Evolutionary conservation across 2,113 vertebrate species (phyloP).

Genomic region (Crotophaga sulcirostris): DNA sequence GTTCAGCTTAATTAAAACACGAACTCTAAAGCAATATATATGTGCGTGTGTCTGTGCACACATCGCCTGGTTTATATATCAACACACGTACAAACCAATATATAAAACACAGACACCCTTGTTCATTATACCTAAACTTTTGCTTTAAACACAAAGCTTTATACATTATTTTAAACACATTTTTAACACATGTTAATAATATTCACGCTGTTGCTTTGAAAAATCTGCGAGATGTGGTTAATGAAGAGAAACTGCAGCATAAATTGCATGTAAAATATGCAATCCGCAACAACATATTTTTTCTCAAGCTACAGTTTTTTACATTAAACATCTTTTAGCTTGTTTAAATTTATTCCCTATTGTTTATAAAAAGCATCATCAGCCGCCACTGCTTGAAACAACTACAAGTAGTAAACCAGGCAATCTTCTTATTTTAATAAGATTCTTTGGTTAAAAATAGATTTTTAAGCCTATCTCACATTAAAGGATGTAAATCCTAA

Average conservation of each 20-base stretch:
- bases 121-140: constrained; percentile 64
- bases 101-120: constrained; percentile 45
- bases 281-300: constrained; percentile 69
- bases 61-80: constrained; percentile 35
- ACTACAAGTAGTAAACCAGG: constrained; percentile 63
- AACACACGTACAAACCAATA: neutral
- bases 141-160: constrained; percentile 66
- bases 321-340: constrained; percentile 74
- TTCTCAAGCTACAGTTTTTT: constrained; percentile 68
- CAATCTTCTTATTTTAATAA: constrained; percentile 78
- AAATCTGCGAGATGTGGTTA: constrained; percentile 77
- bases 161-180: constrained; percentile 73
- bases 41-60: neutral
- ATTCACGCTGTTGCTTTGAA: constrained; percentile 72
- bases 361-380: constrained; percentile 73
- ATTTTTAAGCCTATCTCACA: constrained; percentile 65
- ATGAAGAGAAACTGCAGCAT: constrained; percentile 79
- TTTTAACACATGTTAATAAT: constrained; percentile 80
- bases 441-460: constrained; percentile 73
- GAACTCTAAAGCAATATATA: constrained; percentile 46
- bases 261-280: constrained; percentile 79
- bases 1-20: constrained; percentile 78
- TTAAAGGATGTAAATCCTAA: constrained; percentile 72
- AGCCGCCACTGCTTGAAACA: constrained; percentile 69
- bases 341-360: constrained; percentile 74